Evolutionary conservation across 2,113 vertebrate genomes (phyloP), one percentile per base, ranked within the genome.

Genomic region (Notiomystis cincta): DNA sequence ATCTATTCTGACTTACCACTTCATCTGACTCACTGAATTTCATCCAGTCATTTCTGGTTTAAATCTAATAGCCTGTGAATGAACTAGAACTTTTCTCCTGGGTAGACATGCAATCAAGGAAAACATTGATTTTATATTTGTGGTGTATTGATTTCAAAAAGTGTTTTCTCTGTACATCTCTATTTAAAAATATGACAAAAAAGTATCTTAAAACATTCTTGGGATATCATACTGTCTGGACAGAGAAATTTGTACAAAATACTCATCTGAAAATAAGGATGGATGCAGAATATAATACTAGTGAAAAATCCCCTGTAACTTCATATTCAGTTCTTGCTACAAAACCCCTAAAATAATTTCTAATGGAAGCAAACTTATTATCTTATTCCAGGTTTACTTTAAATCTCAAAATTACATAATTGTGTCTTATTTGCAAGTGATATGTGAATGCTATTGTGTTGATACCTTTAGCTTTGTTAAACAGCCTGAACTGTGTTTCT

Each of bases 21-120:
- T 94, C 54, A 83, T 94, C 64, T 81, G 79, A 76, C 31, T 96
- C 75, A 83, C 56, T 88, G 58, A 83, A 73, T 95, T 91, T 88
- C 75, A 94, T 54, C 79, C 71, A 92, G 50, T 40, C 28, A 35
- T 73, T 94, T 87, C 58, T 95, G 62, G 3, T 89, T 82, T 77
- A 71, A 91, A 47, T 33, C 38, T 76, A 77, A 90, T 88, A 88
- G 56, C 27, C 67, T 80, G 58, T 93, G 82, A 95, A 94, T 54
- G 58, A 94, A 86, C 58, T 90, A 90, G 42, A 93, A 70, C 57
- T 66, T 96, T 93, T 91, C 95, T 95, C 44, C 79, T 70, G 85
- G 82, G 84, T 82, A 85, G 89, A 73, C 9, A 65, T n/a, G 62
- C 75, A 91, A 94, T 96, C 87, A 97, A 86, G 38, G 62, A 90